Conservation (phyloP, 2,113 vertebrate genomes). For the Istiophorus platypterus region DNA sequence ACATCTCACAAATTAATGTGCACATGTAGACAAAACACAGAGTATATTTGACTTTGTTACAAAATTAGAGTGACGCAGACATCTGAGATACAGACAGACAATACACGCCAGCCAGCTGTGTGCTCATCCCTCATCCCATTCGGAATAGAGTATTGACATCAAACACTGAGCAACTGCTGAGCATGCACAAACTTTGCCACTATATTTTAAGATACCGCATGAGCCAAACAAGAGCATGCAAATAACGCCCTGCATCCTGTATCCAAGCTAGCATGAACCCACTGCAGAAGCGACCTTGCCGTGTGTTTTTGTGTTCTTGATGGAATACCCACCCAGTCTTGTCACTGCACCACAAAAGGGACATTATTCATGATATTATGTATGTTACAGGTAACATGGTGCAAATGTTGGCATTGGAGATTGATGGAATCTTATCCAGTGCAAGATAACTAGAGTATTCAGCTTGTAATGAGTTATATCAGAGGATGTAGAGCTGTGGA, state of each 20-base stretch:
- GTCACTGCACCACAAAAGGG: constrained; percentile 31
- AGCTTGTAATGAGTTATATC: not conserved
- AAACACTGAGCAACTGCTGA: constrained; percentile 70
- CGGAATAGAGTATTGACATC: constrained; percentile 73
- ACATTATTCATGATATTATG: constrained; percentile 16
- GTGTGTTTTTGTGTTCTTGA: constrained; percentile 35
- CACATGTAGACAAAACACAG: constrained; percentile 1
- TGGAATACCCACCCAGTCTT: constrained; percentile 46
- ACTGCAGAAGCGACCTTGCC: constrained; percentile 59
- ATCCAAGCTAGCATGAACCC: constrained; percentile 10
- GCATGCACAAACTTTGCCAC: constrained; percentile 53
- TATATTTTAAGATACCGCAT: constrained; percentile 59
- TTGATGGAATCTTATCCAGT: not conserved
- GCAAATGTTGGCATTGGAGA: constrained; percentile 14
- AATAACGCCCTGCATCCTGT: constrained; percentile 33
- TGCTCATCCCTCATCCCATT: constrained; percentile 48
- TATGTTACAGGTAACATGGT: constrained; percentile 6
- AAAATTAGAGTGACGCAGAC: constrained; percentile 43
- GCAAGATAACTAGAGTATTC: not conserved
- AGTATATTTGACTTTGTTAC: constrained; percentile 32
- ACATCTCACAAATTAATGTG: constrained; percentile 17
- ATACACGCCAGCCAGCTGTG: constrained; percentile 53
- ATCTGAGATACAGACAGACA: constrained; percentile 52
- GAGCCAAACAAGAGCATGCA: constrained; percentile 63
- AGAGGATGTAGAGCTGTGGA: not conserved